These are phyloP conservation scores for Protonibea diacanthus DNA, from an alignment of 2,797 vertebrate species.

Conservation along the genomic window DNA sequence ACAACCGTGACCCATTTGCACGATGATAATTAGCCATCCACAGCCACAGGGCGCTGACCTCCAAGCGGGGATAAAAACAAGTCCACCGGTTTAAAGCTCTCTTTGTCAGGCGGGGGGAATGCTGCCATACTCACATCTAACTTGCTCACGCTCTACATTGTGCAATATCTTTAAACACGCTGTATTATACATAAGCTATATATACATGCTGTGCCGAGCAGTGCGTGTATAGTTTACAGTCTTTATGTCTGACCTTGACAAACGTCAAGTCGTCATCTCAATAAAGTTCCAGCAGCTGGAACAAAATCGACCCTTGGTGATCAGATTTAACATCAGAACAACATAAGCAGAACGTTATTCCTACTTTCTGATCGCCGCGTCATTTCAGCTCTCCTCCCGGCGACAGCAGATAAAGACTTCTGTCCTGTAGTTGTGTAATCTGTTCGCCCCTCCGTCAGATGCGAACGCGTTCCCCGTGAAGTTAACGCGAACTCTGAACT, in stretches of 20 bases:
- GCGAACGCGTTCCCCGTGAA: constrained; percentile 35
- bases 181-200: background rate
- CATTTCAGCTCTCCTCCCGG: constrained; percentile 37
- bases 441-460: constrained; percentile 58
- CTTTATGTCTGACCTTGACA: constrained; percentile 31
- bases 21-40: constrained; percentile 72
- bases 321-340: constrained; percentile 52
- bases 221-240: constrained; percentile 17
- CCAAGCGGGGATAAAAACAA: constrained; percentile 61
- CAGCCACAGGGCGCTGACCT: constrained; percentile 77
- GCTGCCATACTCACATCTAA: constrained; percentile 10
- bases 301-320: constrained; percentile 37
- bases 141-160: background rate
- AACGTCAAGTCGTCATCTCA: constrained; percentile 40
- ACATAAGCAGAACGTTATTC: constrained; percentile 47
- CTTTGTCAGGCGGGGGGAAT: constrained; percentile 52
- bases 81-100: constrained; percentile 50
- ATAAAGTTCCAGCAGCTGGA: constrained; percentile 39
- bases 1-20: constrained; percentile 77
- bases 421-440: constrained; percentile 60
- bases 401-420: constrained; percentile 59
- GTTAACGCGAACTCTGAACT: constrained; percentile 58
- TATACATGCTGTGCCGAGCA: background rate
- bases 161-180: constrained; percentile 1
- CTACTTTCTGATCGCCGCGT: constrained; percentile 52